Base-by-base conservation (phyloP, 1,140 invertebrate species). In the Lepidurus couesii region DNA sequence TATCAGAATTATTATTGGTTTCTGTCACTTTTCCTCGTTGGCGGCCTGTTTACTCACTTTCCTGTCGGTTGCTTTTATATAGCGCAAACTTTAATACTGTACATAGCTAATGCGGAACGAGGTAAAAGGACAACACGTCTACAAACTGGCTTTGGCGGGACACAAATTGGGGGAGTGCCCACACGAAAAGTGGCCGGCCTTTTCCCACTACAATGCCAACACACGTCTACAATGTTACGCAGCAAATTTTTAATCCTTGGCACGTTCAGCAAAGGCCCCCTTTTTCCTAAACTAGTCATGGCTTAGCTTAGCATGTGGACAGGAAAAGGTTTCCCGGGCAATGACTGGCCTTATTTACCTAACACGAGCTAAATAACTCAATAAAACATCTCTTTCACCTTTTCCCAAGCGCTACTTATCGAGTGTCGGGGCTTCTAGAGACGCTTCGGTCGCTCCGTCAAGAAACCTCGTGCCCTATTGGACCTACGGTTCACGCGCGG, bases 181-280 rank as follows among this genome's bases (percentile, higher is more conserved):
- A 21, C n/a, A 65, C 16, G 16, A 65, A 9, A 65, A n/a, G 8
- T 21, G 53, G 53, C 53, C 53, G 7, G 16, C 13, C 16, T 21
- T 65, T 16, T 65, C 21, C n/a, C 53, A 65, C 21, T 1, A 65
- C 6, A 13, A 65, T 65, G 53, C 53, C 53, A 65, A 65, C 53
- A 65, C 53, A 65, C 53, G 53, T 65, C 21, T 65, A n/a, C 53
- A 13, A 21, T 65, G 53, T 65, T 65, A 65, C 53, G 21, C 53
- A 21, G 13, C n/a, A 65, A 21, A 65, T 65, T 9, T 65, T 9
- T 65, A 65, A 65, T 65, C 53, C 53, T 7, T 21, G 53, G n/a
- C 53, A 65, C 53, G 53, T 65, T 65, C 53, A 65, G 16, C 45
- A 47, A 16, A 47, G 16, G 53, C 53, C 53, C 13, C 21, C 53